Percentiles rank a stretch among this genome's conserved stretches.
Evolutionary conservation across 1,140 invertebrate genomes (phyloP).

Genomic region (Nephotettix cincticeps): DNA sequence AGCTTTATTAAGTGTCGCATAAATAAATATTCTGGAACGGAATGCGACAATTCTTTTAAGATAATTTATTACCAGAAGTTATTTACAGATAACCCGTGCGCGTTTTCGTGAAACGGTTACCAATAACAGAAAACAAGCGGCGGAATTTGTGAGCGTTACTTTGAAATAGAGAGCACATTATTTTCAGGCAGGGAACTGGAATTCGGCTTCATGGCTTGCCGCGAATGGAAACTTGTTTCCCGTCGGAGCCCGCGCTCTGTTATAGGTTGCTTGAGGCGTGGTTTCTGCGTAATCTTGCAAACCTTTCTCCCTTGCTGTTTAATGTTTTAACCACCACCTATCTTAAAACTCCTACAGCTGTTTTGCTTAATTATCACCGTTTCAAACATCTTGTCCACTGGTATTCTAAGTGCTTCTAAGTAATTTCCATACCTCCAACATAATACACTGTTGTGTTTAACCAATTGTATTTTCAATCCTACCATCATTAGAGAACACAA

Average conservation of each 20-base stretch:
- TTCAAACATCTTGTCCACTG: too few species aligned
- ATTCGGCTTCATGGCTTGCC: not conserved
- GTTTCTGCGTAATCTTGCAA: not conserved
- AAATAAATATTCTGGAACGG: not conserved
- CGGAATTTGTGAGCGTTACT: constrained; percentile 9
- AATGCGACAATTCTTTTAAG: not conserved
- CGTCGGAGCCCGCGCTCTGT: not conserved
- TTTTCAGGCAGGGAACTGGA: not conserved
- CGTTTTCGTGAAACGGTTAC: not conserved
- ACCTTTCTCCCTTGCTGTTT: too few species aligned
- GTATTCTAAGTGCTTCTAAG: too few species aligned
- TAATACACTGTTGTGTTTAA: too few species aligned
- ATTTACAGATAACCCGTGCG: not conserved
- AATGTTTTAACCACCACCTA: too few species aligned
- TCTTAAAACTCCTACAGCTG: too few species aligned
- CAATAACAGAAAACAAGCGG: constrained; percentile 8
- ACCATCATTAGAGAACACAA: too few species aligned
- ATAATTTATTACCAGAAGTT: not conserved
- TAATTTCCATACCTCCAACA: too few species aligned
- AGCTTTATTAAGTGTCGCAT: not conserved
- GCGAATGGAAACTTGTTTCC: not conserved
- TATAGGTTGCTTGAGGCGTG: not conserved
- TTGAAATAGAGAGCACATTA: constrained; percentile 7
- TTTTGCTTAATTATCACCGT: too few species aligned
- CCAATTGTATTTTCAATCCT: too few species aligned